phyloP scores from a whole-genome alignment of 35 echinoderm and acorn worm genomes.

The Heliocidaris tuberculata region DNA sequence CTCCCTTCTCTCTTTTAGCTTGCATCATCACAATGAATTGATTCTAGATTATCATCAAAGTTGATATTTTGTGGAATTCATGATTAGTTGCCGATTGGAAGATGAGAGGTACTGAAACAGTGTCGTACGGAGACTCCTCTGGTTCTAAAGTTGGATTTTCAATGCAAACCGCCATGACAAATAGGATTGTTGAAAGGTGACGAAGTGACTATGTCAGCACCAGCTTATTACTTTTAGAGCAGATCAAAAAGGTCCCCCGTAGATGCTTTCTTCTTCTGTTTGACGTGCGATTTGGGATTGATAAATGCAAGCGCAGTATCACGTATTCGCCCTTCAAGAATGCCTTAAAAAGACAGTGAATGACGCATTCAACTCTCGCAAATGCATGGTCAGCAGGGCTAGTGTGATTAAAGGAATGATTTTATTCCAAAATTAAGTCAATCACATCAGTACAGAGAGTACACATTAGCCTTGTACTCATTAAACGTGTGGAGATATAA shows the following conservation, averaged over 20 bases:
- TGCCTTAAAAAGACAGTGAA: not conserved
- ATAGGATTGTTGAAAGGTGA: constrained; percentile 2
- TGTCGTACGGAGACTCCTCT: not conserved
- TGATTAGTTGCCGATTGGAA: not conserved
- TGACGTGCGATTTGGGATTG: not conserved
- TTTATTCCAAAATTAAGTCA: too few relatives aligned
- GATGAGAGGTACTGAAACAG: not conserved
- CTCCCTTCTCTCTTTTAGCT: not conserved
- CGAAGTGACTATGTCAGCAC: not conserved
- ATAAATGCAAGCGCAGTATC: not conserved
- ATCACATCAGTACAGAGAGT: too few relatives aligned
- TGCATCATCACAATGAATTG: not conserved
- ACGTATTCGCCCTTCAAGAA: not conserved
- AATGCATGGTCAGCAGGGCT: not conserved
- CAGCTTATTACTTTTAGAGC: constrained; percentile 3
- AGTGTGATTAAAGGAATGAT: too few relatives aligned
- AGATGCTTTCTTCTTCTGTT: not conserved
- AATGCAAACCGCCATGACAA: not conserved
- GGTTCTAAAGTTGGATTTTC: not conserved
- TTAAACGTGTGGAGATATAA: too few relatives aligned
- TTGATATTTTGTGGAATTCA: constrained; percentile 13
- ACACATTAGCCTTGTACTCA: too few relatives aligned
- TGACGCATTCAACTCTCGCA: not conserved
- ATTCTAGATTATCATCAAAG: not conserved
- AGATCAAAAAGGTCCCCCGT: not conserved